A percentile compares a stretch with the other conserved stretches of the same genome.
Conservation (phyloP, 2,797 vertebrate species). For the Aplochiton taeniatus region DNA sequence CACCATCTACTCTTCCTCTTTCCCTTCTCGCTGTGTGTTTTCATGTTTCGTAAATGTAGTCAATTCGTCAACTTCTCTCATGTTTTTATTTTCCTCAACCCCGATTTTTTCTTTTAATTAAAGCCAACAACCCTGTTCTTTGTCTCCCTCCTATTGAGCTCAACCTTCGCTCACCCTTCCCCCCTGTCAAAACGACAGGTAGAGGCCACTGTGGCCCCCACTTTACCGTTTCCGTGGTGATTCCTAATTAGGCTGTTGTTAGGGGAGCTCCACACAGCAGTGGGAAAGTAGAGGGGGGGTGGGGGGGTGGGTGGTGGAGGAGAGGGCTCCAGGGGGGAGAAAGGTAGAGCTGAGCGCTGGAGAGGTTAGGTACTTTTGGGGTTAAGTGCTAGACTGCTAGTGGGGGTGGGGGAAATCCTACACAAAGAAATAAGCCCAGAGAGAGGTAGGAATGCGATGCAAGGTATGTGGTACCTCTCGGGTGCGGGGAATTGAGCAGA, state of each 20-base stretch:
- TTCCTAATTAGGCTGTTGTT: slow-evolving; percentile 71
- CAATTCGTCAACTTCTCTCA: too few species aligned
- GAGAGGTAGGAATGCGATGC: too few species aligned
- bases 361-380: slow-evolving; percentile 25
- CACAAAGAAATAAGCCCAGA: too few species aligned
- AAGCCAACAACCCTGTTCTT: too few species aligned
- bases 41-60: too few species aligned
- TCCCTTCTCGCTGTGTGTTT: too few species aligned
- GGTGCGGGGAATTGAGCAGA: too few species aligned
- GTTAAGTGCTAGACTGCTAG: too few species aligned
- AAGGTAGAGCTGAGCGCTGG: slow-evolving; percentile 50
- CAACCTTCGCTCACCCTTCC: slow-evolving; percentile 4
- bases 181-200: slow-evolving; percentile 8
- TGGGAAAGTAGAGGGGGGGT: slow-evolving; percentile 36
- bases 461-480: too few species aligned
- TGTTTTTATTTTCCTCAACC: slow-evolving; percentile 32
- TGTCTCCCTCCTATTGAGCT: slow-evolving; percentile 2
- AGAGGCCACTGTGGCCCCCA: slow-evolving; percentile 12
- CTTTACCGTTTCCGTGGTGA: slow-evolving; percentile 49
- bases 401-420: too few species aligned
- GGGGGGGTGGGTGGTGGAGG: background rate
- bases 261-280: slow-evolving; percentile 37
- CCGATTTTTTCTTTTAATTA: slow-evolving; percentile 12
- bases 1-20: slow-evolving; percentile 41
- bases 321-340: slow-evolving; percentile 28